Conservation (phyloP, 2,113 vertebrate genomes). For the Spilogale gracilis region DNA sequence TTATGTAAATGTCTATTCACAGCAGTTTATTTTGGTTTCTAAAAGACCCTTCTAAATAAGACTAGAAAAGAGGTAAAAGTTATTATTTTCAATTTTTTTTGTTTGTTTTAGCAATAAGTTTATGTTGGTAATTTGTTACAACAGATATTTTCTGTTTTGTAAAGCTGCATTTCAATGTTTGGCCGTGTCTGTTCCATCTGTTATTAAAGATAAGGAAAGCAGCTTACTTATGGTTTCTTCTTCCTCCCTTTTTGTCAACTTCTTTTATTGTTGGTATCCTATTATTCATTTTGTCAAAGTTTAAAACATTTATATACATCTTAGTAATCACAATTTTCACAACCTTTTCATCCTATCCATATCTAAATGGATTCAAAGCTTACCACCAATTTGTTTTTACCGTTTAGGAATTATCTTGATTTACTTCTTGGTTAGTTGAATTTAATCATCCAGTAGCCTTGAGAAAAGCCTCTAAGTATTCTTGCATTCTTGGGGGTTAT, state of each 20-base stretch:
- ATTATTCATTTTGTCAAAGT: neutral
- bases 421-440: slow-evolving; percentile 11
- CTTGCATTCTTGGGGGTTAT: neutral
- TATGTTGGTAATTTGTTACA: neutral
- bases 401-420: neutral
- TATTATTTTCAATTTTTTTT: neutral
- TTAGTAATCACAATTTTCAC: neutral
- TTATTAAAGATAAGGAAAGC: neutral
- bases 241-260: neutral
- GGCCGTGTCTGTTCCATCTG: neutral
- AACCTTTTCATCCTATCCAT: neutral
- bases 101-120: neutral
- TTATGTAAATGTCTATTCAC: neutral
- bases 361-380: neutral
- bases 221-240: neutral
- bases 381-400: neutral
- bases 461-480: neutral
- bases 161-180: neutral
- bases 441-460: slow-evolving; percentile 7
- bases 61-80: neutral
- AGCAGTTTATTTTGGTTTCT: neutral
- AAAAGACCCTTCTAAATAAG: neutral
- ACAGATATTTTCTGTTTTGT: neutral
- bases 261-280: neutral
- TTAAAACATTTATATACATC: neutral